Conservation (phyloP, 2,113 vertebrate genomes). For the Centropus bengalensis region DNA sequence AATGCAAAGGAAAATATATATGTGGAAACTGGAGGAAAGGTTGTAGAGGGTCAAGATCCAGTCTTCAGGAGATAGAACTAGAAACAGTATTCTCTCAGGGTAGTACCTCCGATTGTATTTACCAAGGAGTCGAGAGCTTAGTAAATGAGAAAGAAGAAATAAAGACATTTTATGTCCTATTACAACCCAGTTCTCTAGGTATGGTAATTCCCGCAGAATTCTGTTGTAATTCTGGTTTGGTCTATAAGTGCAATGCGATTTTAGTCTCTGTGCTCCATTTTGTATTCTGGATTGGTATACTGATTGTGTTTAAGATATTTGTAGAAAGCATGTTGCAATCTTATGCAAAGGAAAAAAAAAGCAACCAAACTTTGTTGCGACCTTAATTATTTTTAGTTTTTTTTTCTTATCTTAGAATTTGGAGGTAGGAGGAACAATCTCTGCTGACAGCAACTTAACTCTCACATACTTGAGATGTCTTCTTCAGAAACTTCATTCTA, state of each 20-base stretch:
- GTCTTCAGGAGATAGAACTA: background rate
- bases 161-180: background rate
- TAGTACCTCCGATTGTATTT: background rate
- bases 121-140: background rate
- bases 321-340: background rate
- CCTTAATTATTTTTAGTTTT: background rate
- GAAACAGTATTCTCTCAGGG: background rate
- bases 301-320: background rate
- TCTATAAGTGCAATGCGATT: background rate
- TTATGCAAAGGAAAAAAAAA: background rate
- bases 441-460: background rate
- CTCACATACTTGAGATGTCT: accelerated
- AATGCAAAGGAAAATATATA: background rate
- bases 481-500: background rate
- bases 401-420: background rate
- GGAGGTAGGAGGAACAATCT: background rate
- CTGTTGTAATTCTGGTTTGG: background rate
- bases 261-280: background rate
- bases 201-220: background rate
- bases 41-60: background rate
- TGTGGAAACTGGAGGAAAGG: background rate
- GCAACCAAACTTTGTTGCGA: background rate
- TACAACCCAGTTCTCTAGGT: background rate
- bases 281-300: background rate
- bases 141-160: background rate